Conservation (phyloP, 2,113 vertebrate genomes). For the Tenebrosternarchus preto region DNA sequence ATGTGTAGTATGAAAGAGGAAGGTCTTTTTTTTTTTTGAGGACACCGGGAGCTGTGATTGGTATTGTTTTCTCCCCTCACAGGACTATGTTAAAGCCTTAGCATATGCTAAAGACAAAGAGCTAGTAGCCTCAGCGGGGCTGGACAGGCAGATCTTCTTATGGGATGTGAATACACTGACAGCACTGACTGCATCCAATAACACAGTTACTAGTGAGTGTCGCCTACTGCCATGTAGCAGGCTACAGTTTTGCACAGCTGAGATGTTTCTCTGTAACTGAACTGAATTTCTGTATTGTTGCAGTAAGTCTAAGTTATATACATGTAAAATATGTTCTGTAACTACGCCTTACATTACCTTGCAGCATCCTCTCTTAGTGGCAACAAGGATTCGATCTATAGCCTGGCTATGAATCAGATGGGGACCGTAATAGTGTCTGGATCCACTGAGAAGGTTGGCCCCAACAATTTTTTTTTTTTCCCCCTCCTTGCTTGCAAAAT, state of each 20-base stretch:
- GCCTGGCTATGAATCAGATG: constrained; percentile 99
- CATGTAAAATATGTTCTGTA: neutral
- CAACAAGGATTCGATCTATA: constrained; percentile 99
- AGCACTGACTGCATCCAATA: constrained; percentile 97
- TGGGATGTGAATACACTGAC: constrained; percentile 99
- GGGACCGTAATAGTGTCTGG: constrained; percentile 98
- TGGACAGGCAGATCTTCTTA: constrained; percentile 98
- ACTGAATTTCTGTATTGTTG: neutral
- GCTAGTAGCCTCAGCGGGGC: constrained; percentile 92
- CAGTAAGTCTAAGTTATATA: neutral
- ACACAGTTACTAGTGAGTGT: constrained; percentile 96
- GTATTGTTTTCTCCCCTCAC: constrained; percentile 30
- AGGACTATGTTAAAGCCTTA: constrained; percentile 98
- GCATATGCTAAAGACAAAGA: constrained; percentile 99
- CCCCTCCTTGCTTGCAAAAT: neutral
- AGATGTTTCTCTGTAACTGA: neutral
- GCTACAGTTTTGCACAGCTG: neutral
- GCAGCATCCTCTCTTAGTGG: constrained; percentile 97
- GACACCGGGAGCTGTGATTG: neutral
- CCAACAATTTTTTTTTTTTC: neutral
- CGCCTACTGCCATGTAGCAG: neutral
- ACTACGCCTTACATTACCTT: constrained; percentile 36
- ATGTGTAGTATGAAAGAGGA: too few species aligned
- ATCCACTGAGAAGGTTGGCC: constrained; percentile 96
- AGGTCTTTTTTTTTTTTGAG: too few species aligned